Conservation (phyloP, 2,113 vertebrate genomes). For the Chinchilla lanigera region DNA sequence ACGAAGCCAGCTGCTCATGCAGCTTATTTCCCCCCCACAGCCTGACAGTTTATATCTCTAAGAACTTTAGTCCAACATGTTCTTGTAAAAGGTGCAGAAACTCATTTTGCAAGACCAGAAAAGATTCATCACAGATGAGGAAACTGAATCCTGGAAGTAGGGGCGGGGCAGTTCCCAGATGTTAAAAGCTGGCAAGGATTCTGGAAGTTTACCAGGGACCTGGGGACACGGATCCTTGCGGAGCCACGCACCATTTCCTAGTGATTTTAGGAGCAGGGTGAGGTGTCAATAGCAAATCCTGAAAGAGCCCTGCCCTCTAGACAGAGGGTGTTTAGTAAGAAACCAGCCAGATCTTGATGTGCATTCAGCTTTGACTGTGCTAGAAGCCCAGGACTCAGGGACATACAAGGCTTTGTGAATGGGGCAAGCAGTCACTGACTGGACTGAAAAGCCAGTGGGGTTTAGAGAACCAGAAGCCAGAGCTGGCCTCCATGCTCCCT, state of each 20-base stretch:
- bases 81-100: slow-evolving; percentile 59
- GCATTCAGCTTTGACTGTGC: not conserved
- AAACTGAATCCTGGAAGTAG: slow-evolving; percentile 39
- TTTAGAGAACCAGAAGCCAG: not conserved
- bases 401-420: not conserved
- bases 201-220: not conserved
- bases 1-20: not conserved
- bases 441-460: not conserved
- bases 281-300: not conserved
- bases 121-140: slow-evolving; percentile 26
- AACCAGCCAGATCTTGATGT: not conserved
- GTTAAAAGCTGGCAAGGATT: not conserved
- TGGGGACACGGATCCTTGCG: not conserved
- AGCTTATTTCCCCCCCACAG: not conserved
- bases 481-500: not conserved
- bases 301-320: not conserved
- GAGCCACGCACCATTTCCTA: not conserved
- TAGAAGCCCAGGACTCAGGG: not conserved
- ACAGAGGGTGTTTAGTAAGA: not conserved
- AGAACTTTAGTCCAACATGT: slow-evolving; percentile 54
- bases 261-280: not conserved
- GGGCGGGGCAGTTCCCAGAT: slow-evolving; percentile 59
- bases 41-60: slow-evolving; percentile 30
- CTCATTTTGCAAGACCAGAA: slow-evolving; percentile 70
- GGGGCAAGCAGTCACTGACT: not conserved